Conservation (phyloP, 2,113 vertebrate genomes). For the Sterna hirundo region DNA sequence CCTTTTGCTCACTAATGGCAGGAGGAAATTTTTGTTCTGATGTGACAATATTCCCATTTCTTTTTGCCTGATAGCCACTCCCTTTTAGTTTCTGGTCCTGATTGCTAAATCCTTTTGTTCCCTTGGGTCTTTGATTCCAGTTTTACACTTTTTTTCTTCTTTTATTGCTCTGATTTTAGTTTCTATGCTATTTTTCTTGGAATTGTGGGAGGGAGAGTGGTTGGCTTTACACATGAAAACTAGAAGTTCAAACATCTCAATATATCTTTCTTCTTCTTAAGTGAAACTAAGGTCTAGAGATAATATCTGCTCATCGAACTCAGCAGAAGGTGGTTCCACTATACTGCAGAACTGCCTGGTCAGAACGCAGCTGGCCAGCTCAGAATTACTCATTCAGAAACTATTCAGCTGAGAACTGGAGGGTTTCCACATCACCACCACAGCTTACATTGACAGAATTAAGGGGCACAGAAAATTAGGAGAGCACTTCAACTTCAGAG, state of each 20-base stretch:
- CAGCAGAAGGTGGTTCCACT: neutral
- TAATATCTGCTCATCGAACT: neutral
- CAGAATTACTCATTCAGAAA: neutral
- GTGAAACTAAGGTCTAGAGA: neutral
- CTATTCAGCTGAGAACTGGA: neutral
- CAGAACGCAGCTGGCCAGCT: neutral
- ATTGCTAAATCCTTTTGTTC: neutral
- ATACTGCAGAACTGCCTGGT: neutral
- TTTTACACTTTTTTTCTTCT: neutral
- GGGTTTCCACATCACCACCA: neutral
- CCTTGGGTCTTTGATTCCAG: neutral
- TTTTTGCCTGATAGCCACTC: neutral
- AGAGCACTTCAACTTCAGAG: neutral
- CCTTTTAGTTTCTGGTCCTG: neutral
- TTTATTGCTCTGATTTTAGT: neutral
- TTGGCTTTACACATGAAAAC: neutral
- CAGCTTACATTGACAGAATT: neutral
- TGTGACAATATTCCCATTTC: rapidly evolving
- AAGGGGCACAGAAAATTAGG: neutral
- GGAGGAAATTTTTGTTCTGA: neutral
- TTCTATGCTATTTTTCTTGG: neutral
- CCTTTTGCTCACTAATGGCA: neutral
- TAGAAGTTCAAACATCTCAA: neutral
- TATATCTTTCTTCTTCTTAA: neutral
- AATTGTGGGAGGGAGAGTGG: neutral